These are phyloP conservation scores for Cossypha dichroa DNA, from an alignment of 2,797 vertebrate genomes.

Conservation along the genomic window DNA sequence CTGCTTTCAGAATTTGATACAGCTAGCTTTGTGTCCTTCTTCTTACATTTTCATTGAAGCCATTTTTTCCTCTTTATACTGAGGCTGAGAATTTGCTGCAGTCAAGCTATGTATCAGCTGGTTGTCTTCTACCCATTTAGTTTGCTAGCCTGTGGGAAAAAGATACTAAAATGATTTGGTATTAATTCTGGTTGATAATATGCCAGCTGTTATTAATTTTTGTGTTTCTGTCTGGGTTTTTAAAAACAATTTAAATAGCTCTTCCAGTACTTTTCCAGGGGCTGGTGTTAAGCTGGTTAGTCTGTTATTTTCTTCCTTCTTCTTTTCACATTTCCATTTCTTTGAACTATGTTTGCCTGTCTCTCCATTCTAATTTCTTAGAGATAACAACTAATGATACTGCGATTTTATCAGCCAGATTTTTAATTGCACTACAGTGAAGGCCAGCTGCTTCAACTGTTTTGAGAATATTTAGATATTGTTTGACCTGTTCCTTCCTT, in stretches of 20 bases:
- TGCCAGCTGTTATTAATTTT: neutral
- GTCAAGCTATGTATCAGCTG: neutral
- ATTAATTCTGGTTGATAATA: neutral
- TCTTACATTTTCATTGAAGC: neutral
- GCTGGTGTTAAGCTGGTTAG: neutral
- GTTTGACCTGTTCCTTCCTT: neutral
- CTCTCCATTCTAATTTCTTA: neutral
- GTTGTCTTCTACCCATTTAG: neutral
- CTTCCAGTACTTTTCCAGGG: neutral
- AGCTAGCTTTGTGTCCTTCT: neutral
- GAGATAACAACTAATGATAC: neutral
- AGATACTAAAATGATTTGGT: neutral
- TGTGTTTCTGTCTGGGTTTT: neutral
- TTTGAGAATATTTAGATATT: neutral
- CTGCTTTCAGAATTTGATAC: neutral
- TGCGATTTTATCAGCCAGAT: neutral
- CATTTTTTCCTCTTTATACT: neutral
- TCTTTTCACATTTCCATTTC: neutral
- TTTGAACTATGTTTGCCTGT: neutral
- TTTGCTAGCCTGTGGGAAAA: neutral
- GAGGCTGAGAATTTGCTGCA: neutral
- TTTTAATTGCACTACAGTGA: slow-evolving; percentile 5
- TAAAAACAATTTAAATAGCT: neutral
- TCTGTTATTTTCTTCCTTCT: neutral
- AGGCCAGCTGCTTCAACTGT: neutral